Conservation (phyloP, 2,113 vertebrate genomes). For the Alligator mississippiensis region DNA sequence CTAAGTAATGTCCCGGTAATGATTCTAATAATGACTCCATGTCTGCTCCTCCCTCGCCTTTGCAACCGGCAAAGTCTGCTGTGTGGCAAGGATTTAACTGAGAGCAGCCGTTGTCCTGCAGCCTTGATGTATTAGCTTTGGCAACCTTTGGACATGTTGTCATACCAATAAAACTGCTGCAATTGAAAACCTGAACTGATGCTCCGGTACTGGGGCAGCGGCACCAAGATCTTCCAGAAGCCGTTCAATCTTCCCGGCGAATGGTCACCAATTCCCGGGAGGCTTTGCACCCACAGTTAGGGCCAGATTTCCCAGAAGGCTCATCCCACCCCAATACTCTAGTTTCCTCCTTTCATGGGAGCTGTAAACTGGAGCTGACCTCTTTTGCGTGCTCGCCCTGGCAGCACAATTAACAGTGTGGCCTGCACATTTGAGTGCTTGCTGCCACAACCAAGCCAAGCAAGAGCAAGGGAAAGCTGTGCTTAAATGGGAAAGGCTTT, state of each 20-base stretch:
- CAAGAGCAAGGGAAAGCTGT: fast-evolving
- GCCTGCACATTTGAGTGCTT: no score
- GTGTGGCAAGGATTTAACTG: not conserved
- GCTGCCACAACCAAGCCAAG: no score
- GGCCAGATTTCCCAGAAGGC: not conserved
- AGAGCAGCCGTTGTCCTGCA: not conserved
- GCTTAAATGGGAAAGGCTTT: not conserved
- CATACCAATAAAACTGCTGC: not conserved
- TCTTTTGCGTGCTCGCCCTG: fast-evolving
- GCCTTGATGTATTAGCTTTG: not conserved
- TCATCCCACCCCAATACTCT: not conserved
- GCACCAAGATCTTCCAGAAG: not conserved
- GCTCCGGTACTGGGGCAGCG: not conserved
- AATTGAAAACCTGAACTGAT: not conserved
- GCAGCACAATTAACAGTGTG: not conserved
- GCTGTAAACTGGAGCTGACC: not conserved
- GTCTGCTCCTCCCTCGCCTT: no score
- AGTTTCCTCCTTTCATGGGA: no score
- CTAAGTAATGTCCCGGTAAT: not conserved
- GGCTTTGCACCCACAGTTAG: not conserved
- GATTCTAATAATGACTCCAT: not conserved
- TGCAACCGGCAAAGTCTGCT: not conserved
- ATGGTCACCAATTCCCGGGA: not conserved
- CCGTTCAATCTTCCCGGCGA: not conserved
- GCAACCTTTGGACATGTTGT: not conserved